Base-by-base conservation (phyloP, 64 coral and sea anemone genomes). In the Stichodactyla mertensii region DNA sequence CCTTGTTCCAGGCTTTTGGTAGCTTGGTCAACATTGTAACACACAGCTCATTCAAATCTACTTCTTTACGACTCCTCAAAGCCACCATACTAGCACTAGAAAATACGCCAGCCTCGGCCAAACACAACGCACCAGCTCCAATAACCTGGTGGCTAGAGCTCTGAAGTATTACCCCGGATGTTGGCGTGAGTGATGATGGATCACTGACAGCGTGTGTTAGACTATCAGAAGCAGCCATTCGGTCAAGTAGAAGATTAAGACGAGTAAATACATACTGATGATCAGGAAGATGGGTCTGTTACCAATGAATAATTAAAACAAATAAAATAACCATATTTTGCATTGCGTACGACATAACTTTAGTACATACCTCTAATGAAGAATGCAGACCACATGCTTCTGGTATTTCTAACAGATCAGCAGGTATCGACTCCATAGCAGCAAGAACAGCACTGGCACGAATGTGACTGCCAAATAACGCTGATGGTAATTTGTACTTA, bases 1-100 rank as follows among this genome's bases (percentile, higher is more conserved):
- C 97, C 97, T 92, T 99, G 12, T 91, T 92, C 97, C 97, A 99
- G n/a, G 91, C 86, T 85, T 94, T 99, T 19, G 97, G 97, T 86
- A 99, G 79, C 86, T 95, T 99, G 59, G 56, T 7, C 11, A 99
- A 79, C 89, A 94, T 88, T 12, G 97, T 82, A 0, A 89, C 88
- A 66, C 97, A 99, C 4, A 99, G 77, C 83, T 99, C 97, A 60
- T 95, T 89, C 62, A 99, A 71, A 5, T 99, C 97, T 2, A 99
- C 90, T 24, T 99, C 97, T n/a, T 90, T 95, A 24, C 97, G 90
- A 77, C 86, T 84, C 16, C 91, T 86, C 24, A 88, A 71, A 12
- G 86, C 83, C 6, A 90, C 90, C 18, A 99, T 84, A 83, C 97
- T 99, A 36, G 97, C 97, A 78, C 97, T 99, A 19, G 97, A 93